A percentile compares a stretch with the other conserved stretches of the same genome.
Conservation (phyloP, 2,797 vertebrate genomes). For the Naso thynnoides region DNA sequence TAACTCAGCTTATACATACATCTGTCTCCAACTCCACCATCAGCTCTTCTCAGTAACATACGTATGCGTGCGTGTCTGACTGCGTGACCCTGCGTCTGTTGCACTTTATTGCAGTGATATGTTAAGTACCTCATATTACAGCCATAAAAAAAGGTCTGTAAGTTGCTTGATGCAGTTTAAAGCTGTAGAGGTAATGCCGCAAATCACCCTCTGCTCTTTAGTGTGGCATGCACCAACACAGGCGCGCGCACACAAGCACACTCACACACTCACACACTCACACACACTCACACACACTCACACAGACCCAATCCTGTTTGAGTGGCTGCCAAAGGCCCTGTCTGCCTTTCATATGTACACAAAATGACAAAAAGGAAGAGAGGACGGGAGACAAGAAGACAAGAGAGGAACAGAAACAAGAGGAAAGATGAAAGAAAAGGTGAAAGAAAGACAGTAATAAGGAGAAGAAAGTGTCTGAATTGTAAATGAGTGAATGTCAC, state of each 20-base stretch:
- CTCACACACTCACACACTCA: constrained; percentile 14
- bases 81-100: constrained; percentile 49
- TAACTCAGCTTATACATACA: constrained; percentile 49
- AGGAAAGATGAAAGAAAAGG: constrained; percentile 67
- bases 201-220: constrained; percentile 75
- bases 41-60: constrained; percentile 22
- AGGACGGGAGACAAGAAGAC: constrained; percentile 53
- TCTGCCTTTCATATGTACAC: constrained; percentile 62
- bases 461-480: constrained; percentile 76
- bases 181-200: constrained; percentile 77
- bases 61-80: constrained; percentile 7
- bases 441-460: constrained; percentile 67
- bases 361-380: constrained; percentile 61
- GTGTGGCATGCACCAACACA: constrained; percentile 40
- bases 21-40: constrained; percentile 49
- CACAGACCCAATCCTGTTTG: constrained; percentile 23
- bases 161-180: constrained; percentile 80
- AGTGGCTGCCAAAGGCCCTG: constrained; percentile 69
- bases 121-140: constrained; percentile 77
- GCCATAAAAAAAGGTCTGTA: constrained; percentile 74
- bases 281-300: too few relatives aligned
- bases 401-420: constrained; percentile 45
- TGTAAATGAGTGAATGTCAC: constrained; percentile 79
- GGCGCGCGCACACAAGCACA: constrained; percentile 18
- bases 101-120: constrained; percentile 75